These are phyloP conservation scores for Lithophane semibrunnea DNA, from an alignment of 2,888 invertebrate species.

Conservation along the genomic window DNA sequence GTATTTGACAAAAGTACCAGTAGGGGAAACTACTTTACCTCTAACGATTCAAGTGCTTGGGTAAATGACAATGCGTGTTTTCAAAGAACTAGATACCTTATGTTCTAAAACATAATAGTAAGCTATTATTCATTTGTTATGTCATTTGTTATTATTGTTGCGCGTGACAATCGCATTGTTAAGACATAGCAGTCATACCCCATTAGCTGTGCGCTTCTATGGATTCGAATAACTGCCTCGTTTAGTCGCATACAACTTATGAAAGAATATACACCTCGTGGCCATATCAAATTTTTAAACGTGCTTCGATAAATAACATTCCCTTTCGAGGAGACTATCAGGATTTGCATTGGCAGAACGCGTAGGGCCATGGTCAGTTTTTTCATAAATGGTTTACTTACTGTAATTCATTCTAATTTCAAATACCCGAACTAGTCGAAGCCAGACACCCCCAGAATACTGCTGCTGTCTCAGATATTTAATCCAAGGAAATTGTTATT, in stretches of 20 bases:
- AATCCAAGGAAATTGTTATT: too few species aligned
- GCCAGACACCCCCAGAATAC: background rate
- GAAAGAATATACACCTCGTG: background rate
- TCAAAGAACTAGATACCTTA: too few species aligned
- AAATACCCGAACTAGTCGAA: too few species aligned
- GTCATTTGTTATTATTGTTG: constrained; percentile 7
- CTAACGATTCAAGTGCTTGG: background rate
- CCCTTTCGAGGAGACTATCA: constrained; percentile 7
- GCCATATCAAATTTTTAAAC: constrained; percentile 8
- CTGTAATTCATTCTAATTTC: background rate
- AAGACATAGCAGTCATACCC: constrained; percentile 13
- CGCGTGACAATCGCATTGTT: constrained; percentile 1
- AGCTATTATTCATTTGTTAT: constrained; percentile 19
- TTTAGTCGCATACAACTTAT: constrained; percentile 7
- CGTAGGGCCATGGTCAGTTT: background rate
- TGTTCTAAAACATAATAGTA: background rate
- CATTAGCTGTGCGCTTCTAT: background rate
- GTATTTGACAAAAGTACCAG: background rate
- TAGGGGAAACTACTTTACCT: background rate
- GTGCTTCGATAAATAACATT: constrained; percentile 32
- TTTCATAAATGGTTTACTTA: background rate
- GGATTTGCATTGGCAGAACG: background rate
- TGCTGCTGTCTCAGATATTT: background rate
- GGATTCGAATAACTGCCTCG: background rate
- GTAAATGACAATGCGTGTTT: background rate